These are phyloP conservation scores for Pseudochirops corinnae DNA, from an alignment of 2,797 vertebrate genomes.

Conservation along the genomic window DNA sequence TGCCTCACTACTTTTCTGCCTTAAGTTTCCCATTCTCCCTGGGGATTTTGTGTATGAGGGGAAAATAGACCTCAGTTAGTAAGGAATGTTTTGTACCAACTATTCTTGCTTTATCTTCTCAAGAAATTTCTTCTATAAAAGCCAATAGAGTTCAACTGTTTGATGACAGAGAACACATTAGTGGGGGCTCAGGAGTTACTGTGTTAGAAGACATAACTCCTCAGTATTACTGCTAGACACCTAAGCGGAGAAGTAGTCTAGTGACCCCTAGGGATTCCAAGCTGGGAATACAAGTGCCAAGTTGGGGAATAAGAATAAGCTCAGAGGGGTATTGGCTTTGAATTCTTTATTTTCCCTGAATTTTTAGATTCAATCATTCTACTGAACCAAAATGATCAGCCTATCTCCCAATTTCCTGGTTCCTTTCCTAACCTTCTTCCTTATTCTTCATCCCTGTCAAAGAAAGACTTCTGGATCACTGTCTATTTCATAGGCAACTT, in stretches of 20 bases:
- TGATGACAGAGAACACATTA: neutral
- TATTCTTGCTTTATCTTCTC: neutral
- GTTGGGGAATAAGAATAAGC: neutral
- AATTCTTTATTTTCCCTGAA: neutral
- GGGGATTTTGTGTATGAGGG: too few species aligned
- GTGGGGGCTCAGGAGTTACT: neutral
- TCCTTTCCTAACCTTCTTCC: neutral
- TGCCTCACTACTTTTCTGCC: too few species aligned
- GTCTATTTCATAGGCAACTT: neutral
- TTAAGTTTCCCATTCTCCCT: too few species aligned
- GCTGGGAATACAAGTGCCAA: neutral
- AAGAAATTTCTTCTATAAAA: neutral
- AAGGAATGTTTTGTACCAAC: too few species aligned
- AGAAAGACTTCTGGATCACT: conserved; percentile 5
- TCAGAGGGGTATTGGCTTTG: neutral
- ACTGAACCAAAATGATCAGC: neutral
- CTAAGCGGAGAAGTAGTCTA: neutral
- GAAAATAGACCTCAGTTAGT: too few species aligned
- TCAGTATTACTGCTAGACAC: neutral
- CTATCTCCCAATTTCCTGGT: neutral
- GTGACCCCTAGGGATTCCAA: neutral
- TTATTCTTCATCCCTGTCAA: neutral
- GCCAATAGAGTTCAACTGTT: neutral
- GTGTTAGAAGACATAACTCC: neutral
- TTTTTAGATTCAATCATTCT: neutral